phyloP scores from a whole-genome alignment of 2,113 vertebrate genomes.

The Hystrix cristata region DNA sequence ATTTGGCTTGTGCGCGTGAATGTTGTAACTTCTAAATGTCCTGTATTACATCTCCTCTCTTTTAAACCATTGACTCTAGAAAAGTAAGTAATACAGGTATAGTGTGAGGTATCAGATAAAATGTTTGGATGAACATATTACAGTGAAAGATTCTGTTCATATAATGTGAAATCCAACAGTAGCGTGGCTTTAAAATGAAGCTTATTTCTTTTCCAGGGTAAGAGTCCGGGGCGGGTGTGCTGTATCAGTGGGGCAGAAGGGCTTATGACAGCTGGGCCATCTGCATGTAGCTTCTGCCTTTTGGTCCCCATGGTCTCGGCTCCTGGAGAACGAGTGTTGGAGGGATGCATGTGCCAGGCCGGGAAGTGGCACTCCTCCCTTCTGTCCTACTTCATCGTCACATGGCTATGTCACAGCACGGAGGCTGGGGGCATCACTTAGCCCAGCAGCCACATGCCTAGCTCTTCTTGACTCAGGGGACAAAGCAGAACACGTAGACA shows the following conservation, averaged over 20 bases:
- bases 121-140: background rate
- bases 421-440: background rate
- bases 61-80: no score
- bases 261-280: background rate
- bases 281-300: background rate
- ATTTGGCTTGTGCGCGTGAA: no score
- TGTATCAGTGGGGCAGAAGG: background rate
- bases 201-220: background rate
- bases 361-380: background rate
- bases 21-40: no score
- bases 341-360: background rate
- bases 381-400: background rate
- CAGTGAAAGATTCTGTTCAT: background rate
- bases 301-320: rapidly evolving
- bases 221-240: background rate
- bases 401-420: background rate
- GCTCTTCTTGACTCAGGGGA: background rate
- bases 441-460: background rate
- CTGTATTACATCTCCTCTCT: no score
- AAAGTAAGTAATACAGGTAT: no score
- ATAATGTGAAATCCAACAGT: background rate
- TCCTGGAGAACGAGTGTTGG: background rate
- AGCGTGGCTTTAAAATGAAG: conserved; percentile 28
- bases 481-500: background rate
- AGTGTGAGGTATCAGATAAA: background rate